A percentile compares a stretch with the other conserved stretches of the same genome.
Conservation (phyloP, 1,140 invertebrate species). For the Palaemon carinicauda region DNA sequence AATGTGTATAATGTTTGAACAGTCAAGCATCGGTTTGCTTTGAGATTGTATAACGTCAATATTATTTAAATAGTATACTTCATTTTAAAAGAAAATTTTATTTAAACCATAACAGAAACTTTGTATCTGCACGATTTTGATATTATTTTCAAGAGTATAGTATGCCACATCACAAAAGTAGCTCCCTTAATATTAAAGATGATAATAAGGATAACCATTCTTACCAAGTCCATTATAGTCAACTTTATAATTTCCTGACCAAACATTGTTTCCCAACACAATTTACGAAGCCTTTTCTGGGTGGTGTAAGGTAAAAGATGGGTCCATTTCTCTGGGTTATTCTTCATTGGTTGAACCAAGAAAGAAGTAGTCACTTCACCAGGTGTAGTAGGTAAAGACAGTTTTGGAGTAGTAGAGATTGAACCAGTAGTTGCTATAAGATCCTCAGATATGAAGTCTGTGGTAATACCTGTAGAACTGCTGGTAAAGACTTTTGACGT, state of each 20-base stretch:
- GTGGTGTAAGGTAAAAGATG: slow-evolving; percentile 61
- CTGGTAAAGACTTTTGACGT: background rate
- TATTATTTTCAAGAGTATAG: too few relatives aligned
- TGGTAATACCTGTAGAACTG: background rate
- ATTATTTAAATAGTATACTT: too few relatives aligned
- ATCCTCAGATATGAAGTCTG: background rate
- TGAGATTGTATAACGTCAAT: too few relatives aligned
- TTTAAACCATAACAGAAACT: too few relatives aligned
- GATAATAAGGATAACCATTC: background rate
- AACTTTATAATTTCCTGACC: slow-evolving; percentile 96
- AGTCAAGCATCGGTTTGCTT: too few relatives aligned
- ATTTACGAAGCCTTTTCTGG: slow-evolving; percentile 72
- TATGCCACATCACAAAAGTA: too few relatives aligned
- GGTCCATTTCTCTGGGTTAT: slow-evolving; percentile 48
- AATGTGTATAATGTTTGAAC: too few relatives aligned
- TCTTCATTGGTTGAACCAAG: slow-evolving; percentile 40
- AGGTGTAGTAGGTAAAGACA: background rate
- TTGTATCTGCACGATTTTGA: too few relatives aligned
- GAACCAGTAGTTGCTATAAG: background rate
- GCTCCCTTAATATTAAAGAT: too few relatives aligned
- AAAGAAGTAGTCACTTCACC: background rate
- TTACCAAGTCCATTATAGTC: slow-evolving; percentile 91
- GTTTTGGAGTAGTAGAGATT: too few relatives aligned
- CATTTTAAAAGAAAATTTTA: too few relatives aligned
- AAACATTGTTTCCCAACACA: slow-evolving; percentile 99